Percentiles rank a stretch among this genome's conserved stretches.
Evolutionary conservation across 2,888 invertebrate genomes (phyloP).

Genomic region (Caradrina clavipalpis): DNA sequence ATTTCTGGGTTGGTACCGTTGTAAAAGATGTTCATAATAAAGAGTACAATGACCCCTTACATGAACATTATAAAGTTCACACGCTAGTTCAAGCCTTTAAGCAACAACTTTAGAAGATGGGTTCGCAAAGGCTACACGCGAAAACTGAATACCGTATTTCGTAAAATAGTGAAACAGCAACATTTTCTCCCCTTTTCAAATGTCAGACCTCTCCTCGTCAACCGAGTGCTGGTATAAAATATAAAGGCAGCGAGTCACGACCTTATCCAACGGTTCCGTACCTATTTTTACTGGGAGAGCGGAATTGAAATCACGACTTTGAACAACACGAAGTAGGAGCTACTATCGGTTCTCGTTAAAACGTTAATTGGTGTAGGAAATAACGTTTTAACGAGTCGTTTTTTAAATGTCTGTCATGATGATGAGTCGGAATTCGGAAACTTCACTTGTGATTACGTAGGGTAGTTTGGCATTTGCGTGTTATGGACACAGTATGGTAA

Average conservation of each 20-base stretch:
- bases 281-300: constrained; percentile 66
- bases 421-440: constrained; percentile 46
- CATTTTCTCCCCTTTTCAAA: constrained; percentile 48
- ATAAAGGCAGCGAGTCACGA: constrained; percentile 64
- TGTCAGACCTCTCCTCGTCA: constrained; percentile 50
- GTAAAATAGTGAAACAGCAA: constrained; percentile 20
- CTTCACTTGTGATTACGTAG: constrained; percentile 22
- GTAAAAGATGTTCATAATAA: too few species aligned
- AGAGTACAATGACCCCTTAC: too few species aligned
- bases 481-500: constrained; percentile 1
- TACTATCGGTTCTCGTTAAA: constrained; percentile 41
- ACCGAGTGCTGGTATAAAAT: constrained; percentile 44
- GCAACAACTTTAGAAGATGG: constrained; percentile 7
- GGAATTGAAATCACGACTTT: constrained; percentile 70
- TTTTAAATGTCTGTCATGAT: constrained; percentile 26
- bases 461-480: constrained; percentile 43
- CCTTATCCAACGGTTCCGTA: constrained; percentile 60
- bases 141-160: constrained; percentile 36
- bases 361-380: constrained; percentile 34
- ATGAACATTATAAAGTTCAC: too few species aligned
- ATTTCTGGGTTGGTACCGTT: too few species aligned
- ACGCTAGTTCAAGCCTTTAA: background rate
- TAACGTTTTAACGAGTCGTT: constrained; percentile 22
- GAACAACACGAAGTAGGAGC: constrained; percentile 42
- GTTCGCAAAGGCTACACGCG: constrained; percentile 3